Evolutionary conservation across 2,888 invertebrate species (phyloP).

Genomic region (Meteorus cinctellus): DNA sequence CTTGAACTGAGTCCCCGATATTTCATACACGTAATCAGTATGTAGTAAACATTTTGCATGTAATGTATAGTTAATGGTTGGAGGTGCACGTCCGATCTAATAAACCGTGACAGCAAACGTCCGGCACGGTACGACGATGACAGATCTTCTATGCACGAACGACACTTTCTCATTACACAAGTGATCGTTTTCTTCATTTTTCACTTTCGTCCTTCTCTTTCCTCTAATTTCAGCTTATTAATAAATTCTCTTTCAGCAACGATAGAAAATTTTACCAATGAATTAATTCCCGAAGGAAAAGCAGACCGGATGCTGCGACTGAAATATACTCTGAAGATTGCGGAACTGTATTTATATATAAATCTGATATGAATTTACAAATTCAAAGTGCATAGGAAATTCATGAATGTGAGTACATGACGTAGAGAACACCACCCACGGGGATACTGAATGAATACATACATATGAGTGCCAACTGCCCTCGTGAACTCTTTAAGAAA

Average conservation of each 20-base stretch:
- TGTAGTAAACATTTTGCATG: not conserved
- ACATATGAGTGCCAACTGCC: conserved; percentile 48
- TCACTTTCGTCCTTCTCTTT: too few relatives aligned
- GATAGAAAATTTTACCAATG: conserved; percentile 16
- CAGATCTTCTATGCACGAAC: conserved; percentile 33
- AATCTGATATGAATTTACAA: conserved; percentile 11
- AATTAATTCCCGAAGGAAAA: conserved; percentile 25
- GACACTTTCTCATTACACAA: not conserved
- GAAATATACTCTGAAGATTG: conserved; percentile 20
- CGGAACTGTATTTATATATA: conserved; percentile 23
- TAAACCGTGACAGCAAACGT: conserved; percentile 45
- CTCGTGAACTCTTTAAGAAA: conserved; percentile 37
- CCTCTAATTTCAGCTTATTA: not conserved
- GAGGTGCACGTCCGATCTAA: conserved; percentile 18
- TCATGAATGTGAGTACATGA: conserved; percentile 45
- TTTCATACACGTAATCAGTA: conserved; percentile 37
- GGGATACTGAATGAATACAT: conserved; percentile 38
- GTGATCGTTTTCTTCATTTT: not conserved
- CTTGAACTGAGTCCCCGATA: conserved; percentile 16
- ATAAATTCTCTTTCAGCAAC: conserved; percentile 13
- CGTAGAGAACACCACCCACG: conserved; percentile 52
- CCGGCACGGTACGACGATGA: conserved; percentile 51
- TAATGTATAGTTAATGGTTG: conserved; percentile 18
- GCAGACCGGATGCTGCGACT: conserved; percentile 33
- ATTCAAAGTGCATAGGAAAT: not conserved